Base-by-base conservation (phyloP, 2,113 vertebrate species). In the Pollachius pollachius region DNA sequence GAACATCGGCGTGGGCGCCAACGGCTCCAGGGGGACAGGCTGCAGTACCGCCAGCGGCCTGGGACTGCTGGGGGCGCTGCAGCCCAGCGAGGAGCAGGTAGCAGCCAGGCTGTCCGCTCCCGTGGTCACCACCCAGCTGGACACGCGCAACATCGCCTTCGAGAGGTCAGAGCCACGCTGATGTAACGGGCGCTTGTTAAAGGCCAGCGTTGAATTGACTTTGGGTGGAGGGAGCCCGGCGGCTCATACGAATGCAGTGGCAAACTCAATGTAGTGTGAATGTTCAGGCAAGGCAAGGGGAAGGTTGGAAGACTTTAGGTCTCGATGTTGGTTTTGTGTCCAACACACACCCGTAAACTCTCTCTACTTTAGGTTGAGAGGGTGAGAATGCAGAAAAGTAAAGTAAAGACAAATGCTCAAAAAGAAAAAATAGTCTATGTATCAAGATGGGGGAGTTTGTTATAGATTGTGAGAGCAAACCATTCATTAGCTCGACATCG, bases 131-230 rank as follows among this genome's bases (percentile, higher is more conserved):
- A 99, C 97, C 0, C 97, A 99, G 87, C 93, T 99, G 3, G 97
- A 99, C 84, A 98, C 96, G 62, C 96, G 94, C 89, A 99, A 99
- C 88, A 97, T 98, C 54, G 94, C 97, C 79, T 99, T 99, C 0
- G 97, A 99, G 91, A 97, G 97, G 97, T 98, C 82, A 81, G 91
- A 56, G 52, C 60, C 3, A 0, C 57, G 18, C 19, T 25, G 15
- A 62, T 25, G 27, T 25, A 62, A 8, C 27, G 19, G 6, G 54
- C 52, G 8, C 41, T 48, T 48, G 8, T 48, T 48, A 48, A 34
- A 34, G 4, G 30, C 30, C 30, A 34, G 6, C 41, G 11, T 48
- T 48, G 41, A 48, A 34, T 34, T 4, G 2, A 34, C 30, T 34
- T 34, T 34, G 18, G 5, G 0, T 3, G 5, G 52, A 54, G 30